phyloP scores from a whole-genome alignment of 2,888 invertebrate species.

The Drosophila niveifrons region DNA sequence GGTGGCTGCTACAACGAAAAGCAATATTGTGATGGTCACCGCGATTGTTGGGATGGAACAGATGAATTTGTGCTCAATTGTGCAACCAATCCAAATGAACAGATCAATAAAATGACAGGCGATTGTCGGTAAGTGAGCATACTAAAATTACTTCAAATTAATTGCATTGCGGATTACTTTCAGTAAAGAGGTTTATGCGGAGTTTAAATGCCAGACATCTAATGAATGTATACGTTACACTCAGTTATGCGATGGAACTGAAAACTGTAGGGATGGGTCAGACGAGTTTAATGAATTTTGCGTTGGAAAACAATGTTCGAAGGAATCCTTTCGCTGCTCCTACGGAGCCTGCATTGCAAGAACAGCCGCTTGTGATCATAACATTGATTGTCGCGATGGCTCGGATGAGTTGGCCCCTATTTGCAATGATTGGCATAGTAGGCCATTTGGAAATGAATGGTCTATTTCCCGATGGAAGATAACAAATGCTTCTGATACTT shows the following conservation, averaged over 20 bases:
- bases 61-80: conserved; percentile 30
- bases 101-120: not conserved
- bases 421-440: conserved; percentile 8
- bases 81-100: too few relatives aligned
- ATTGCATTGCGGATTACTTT: not conserved
- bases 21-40: conserved; percentile 13
- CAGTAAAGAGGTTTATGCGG: not conserved
- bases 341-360: conserved; percentile 71
- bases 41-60: conserved; percentile 39
- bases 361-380: conserved; percentile 31
- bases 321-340: conserved; percentile 71
- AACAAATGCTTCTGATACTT: not conserved
- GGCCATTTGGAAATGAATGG: not conserved
- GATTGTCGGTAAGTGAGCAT: conserved; percentile 4
- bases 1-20: conserved; percentile 21
- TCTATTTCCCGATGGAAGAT: not conserved
- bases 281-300: conserved; percentile 75
- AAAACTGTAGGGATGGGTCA: conserved; percentile 69
- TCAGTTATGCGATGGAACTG: conserved; percentile 26
- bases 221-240: conserved; percentile 19
- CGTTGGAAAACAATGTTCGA: conserved; percentile 48
- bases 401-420: conserved; percentile 41
- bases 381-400: conserved; percentile 35
- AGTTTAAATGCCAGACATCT: conserved; percentile 22
- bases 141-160: not conserved